These are phyloP conservation scores for Pogonophryne albipinna DNA, from an alignment of 2,797 vertebrate genomes.

Conservation along the genomic window DNA sequence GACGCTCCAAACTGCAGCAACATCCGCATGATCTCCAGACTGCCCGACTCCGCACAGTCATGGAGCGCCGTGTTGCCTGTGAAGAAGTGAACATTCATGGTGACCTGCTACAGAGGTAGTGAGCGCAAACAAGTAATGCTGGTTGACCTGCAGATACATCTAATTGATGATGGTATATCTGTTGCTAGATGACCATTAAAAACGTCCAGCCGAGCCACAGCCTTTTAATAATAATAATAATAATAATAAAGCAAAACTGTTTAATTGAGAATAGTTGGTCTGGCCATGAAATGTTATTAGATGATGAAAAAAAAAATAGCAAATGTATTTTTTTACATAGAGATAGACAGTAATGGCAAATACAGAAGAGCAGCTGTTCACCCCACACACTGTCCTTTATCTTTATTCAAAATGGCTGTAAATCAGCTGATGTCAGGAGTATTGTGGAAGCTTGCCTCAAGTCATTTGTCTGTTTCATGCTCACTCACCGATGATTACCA, in stretches of 20 bases:
- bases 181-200: background rate
- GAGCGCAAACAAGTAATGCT: too few species aligned
- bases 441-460: background rate
- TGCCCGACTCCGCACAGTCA: slow-evolving; percentile 98
- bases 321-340: background rate
- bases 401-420: slow-evolving; percentile 6
- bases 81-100: slow-evolving; percentile 5
- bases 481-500: background rate
- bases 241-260: background rate
- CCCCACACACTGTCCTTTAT: background rate
- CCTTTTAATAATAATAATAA: background rate
- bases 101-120: background rate
- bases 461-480: background rate
- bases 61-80: slow-evolving; percentile 97
- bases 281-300: background rate
- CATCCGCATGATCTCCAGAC: slow-evolving; percentile 98
- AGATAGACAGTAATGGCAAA: background rate
- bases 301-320: background rate
- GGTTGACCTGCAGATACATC: background rate
- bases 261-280: background rate
- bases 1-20: slow-evolving; percentile 95
- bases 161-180: background rate
- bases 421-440: background rate
- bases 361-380: background rate
- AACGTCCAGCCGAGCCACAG: background rate